phyloP scores from a whole-genome alignment of 64 coral and sea anemone genomes.

The Hydrozoanthus tunicans region DNA sequence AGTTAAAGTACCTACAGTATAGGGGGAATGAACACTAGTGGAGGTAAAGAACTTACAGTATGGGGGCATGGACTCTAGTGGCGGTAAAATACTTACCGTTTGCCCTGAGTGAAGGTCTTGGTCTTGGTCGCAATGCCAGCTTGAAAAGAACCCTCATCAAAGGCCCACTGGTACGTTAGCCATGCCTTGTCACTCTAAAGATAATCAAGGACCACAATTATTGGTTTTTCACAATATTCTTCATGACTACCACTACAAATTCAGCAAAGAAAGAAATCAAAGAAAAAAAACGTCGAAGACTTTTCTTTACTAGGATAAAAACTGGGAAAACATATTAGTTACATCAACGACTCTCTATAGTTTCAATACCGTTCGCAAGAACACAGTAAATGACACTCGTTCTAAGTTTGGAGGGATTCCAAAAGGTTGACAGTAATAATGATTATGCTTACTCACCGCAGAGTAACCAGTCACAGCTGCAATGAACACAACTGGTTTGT shows the following conservation, averaged over 20 bases:
- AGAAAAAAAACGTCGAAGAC: neutral
- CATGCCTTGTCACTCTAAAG: neutral
- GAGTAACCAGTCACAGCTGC: neutral
- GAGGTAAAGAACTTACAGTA: neutral
- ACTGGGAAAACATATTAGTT: no score
- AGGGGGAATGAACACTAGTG: neutral
- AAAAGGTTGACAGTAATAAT: neutral
- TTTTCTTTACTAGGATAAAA: no score
- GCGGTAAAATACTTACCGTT: neutral
- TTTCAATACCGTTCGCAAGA: neutral
- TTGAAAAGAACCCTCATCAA: neutral
- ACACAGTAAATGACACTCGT: neutral
- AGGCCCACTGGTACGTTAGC: constrained; percentile 3
- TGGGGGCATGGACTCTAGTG: neutral
- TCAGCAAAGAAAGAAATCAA: neutral
- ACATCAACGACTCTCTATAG: no score
- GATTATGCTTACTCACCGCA: neutral
- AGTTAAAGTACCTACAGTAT: neutral
- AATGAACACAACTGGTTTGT: neutral
- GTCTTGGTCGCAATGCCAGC: neutral
- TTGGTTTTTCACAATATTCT: neutral
- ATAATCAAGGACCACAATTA: neutral
- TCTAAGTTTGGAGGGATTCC: no score
- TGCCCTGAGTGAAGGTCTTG: neutral
- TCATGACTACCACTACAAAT: neutral